Base-by-base conservation (phyloP, 2,797 vertebrate genomes). In the Poecilia gillii region DNA sequence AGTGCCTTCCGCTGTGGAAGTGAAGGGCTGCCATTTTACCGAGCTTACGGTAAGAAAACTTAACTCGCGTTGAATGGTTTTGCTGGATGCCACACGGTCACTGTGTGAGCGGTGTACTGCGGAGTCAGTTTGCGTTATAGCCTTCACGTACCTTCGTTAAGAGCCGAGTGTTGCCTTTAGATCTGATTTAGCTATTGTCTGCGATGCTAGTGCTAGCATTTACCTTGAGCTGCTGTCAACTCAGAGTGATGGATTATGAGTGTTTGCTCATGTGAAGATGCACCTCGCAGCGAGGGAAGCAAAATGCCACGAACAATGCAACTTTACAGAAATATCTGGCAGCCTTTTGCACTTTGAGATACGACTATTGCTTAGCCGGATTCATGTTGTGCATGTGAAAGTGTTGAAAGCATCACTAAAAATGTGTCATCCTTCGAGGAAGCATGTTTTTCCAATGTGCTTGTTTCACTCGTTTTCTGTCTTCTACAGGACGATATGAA, bases 11-110 rank as follows among this genome's bases (percentile, higher is more conserved):
- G 74, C 49, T 14, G 86, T 45, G 7, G 23, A 96, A 95, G 89
- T 96, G 78, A 73, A 89, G 94, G 93, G 95, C 94, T 93, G 94
- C 95, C 94, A 95, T 96, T 95, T 96, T 96, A 96, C 83, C 94
- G 91, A 94, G 80, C 95, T 96, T 96, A 96, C 96, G 96, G 96
- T 96, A 96, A 96, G 96, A 91, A 90, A 86, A 85, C 82, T 78
- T 49, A 80, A 79, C 83, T 66, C 53, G 64, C 76, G 83, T 78
- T 75, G 83, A 84, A 84, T 71, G 25, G 13, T 75, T 76, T 64
- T 7, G 3, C 31, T 25, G 72, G 8, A 70, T n/a, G 75, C 41
- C 7, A 33, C 25, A 73, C 28, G 39, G 23, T 4, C 41, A 3
- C 85, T 13, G 16, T 1, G 31, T 13, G n/a, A 31, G 12, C 62